Conservation (phyloP, 1,140 invertebrate species). For the Lepidurus arcticus region DNA sequence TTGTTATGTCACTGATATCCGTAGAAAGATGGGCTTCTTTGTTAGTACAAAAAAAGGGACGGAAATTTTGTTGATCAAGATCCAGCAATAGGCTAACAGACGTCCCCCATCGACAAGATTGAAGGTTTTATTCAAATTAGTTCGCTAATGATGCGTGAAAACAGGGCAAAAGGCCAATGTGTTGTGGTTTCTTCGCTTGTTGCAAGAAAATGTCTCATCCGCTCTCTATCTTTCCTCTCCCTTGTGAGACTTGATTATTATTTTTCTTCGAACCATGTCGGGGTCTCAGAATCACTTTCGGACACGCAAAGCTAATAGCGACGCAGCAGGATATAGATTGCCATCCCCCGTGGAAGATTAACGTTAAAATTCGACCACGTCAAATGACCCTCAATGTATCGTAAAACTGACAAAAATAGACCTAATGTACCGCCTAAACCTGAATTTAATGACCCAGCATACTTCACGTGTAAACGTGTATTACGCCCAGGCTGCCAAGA, state of each 20-base stretch:
- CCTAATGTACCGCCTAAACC: conserved; percentile 12
- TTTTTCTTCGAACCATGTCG: neutral
- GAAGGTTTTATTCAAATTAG: conserved; percentile 22
- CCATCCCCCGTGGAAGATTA: neutral
- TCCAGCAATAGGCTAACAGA: conserved; percentile 11
- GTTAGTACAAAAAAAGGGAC: neutral
- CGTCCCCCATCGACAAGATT: neutral
- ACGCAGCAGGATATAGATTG: neutral
- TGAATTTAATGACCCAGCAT: neutral
- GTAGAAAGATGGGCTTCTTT: neutral
- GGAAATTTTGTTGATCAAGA: neutral
- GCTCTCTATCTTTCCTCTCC: neutral
- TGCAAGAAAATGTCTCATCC: neutral
- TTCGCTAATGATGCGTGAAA: conserved; percentile 7
- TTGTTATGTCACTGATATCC: conserved; percentile 16
- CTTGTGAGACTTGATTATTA: neutral
- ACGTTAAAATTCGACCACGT: neutral
- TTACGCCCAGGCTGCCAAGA: neutral
- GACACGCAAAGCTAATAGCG: conserved; percentile 17
- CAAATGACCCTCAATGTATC: conserved; percentile 15
- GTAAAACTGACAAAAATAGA: neutral
- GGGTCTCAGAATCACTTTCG: neutral
- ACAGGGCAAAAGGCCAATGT: conserved; percentile 1
- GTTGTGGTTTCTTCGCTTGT: neutral
- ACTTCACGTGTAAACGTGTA: neutral